phyloP scores from a whole-genome alignment of 2,113 vertebrate species.

The Lepidothrix coronata region DNA sequence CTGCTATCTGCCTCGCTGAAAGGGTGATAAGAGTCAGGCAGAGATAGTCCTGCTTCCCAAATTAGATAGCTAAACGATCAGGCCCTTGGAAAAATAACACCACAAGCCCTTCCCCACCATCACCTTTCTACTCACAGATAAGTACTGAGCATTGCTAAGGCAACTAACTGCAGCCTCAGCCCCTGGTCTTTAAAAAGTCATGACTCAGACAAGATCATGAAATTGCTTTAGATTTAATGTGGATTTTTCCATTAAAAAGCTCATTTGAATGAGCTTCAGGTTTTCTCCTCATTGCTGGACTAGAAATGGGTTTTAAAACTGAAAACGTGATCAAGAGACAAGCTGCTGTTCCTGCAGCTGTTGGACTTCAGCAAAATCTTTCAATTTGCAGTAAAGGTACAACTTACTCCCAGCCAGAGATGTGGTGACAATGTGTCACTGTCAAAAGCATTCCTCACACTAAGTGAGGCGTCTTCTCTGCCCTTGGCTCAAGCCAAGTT shows the following conservation, averaged over 20 bases:
- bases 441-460: neutral
- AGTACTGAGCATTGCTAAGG: neutral
- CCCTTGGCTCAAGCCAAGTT: neutral
- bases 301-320: neutral
- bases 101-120: neutral
- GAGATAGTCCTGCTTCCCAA: slow-evolving; percentile 34
- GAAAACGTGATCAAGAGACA: neutral
- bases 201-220: neutral
- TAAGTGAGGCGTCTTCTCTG: neutral
- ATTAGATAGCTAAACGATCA: slow-evolving; percentile 33
- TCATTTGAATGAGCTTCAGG: neutral
- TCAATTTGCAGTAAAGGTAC: neutral
- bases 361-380: neutral
- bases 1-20: slow-evolving; percentile 54
- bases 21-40: slow-evolving; percentile 50
- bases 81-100: slow-evolving; percentile 29
- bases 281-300: neutral
- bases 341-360: neutral
- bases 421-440: neutral
- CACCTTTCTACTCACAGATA: neutral
- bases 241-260: neutral
- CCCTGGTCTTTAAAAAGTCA: neutral
- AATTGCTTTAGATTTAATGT: neutral
- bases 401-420: neutral
- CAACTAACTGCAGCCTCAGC: neutral